phyloP scores from a whole-genome alignment of 2,113 vertebrate species.

The Ibidorhyncha struthersii region DNA sequence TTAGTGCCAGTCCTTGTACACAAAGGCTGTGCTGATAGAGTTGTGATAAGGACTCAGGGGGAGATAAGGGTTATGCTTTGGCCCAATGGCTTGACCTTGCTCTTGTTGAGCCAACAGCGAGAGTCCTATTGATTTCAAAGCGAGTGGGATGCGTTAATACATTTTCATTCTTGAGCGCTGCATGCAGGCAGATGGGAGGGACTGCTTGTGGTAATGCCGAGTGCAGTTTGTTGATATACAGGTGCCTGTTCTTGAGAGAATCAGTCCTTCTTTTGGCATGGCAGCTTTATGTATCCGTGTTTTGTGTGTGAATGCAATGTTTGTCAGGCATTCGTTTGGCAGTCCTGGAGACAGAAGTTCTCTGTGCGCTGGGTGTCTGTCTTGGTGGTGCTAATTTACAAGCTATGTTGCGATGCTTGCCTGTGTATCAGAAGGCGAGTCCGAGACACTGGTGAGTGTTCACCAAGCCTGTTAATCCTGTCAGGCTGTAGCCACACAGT shows the following conservation, averaged over 20 bases:
- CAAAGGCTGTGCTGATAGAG: slow-evolving; percentile 19
- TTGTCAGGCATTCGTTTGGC: slow-evolving; percentile 47
- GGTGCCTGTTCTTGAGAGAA: slow-evolving; percentile 16
- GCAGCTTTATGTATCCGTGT: slow-evolving; percentile 39
- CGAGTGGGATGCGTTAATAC: background rate
- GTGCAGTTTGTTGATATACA: slow-evolving; percentile 44
- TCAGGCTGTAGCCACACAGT: background rate
- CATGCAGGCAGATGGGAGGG: slow-evolving; percentile 5
- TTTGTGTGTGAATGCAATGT: slow-evolving; percentile 39
- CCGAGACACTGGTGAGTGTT: background rate
- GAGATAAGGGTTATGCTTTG: background rate
- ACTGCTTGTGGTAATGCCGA: slow-evolving; percentile 9
- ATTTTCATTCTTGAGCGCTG: background rate
- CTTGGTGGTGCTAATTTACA: background rate
- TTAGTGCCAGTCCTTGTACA: background rate
- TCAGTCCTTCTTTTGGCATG: slow-evolving; percentile 16
- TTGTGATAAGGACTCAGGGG: background rate
- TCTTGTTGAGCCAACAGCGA: background rate
- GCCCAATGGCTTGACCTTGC: slow-evolving; percentile 32
- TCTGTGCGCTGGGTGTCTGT: background rate
- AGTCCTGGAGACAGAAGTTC: slow-evolving; percentile 31
- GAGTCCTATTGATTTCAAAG: background rate
- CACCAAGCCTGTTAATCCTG: slow-evolving; percentile 27
- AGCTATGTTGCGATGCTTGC: background rate
- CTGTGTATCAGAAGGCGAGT: slow-evolving; percentile 1